phyloP scores from a whole-genome alignment of 2,113 vertebrate species.

The Pao palembangensis region DNA sequence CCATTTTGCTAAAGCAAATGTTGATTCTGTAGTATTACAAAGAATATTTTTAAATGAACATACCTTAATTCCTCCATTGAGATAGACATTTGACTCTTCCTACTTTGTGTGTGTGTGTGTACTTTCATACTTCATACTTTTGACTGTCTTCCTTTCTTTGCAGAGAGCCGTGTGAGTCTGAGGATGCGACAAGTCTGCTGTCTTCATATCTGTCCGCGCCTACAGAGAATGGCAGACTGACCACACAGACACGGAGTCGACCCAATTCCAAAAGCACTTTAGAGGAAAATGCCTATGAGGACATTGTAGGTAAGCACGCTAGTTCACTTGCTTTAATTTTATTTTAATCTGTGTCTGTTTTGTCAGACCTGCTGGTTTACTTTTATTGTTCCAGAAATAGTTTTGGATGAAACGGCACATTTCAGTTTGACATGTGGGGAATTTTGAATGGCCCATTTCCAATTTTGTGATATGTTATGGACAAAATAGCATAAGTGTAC shows the following conservation, averaged over 20 bases:
- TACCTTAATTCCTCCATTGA: conserved; percentile 6
- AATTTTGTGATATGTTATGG: background rate
- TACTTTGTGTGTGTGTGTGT: background rate
- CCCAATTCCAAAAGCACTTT: conserved; percentile 93
- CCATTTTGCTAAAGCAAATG: conserved; percentile 19
- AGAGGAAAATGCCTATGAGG: conserved; percentile 98
- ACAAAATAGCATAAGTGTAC: background rate
- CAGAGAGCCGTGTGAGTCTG: conserved; percentile 92
- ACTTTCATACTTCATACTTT: conserved; percentile 11
- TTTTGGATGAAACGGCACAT: background rate
- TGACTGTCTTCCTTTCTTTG: conserved; percentile 41
- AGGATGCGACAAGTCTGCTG: conserved; percentile 85
- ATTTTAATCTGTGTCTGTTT: background rate
- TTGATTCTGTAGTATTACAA: conserved; percentile 4
- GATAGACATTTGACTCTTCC: conserved; percentile 12
- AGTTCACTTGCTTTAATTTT: background rate
- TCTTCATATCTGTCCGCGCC: conserved; percentile 87
- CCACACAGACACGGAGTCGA: conserved; percentile 77
- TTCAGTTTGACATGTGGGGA: background rate
- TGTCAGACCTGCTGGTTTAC: background rate
- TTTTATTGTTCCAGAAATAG: background rate
- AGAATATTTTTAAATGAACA: too few species aligned
- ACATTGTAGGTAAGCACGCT: conserved; percentile 90
- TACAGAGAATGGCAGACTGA: conserved; percentile 86
- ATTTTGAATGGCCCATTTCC: background rate